phyloP scores from a whole-genome alignment of 2,888 invertebrate genomes.

The Anoplius nigerrimus region DNA sequence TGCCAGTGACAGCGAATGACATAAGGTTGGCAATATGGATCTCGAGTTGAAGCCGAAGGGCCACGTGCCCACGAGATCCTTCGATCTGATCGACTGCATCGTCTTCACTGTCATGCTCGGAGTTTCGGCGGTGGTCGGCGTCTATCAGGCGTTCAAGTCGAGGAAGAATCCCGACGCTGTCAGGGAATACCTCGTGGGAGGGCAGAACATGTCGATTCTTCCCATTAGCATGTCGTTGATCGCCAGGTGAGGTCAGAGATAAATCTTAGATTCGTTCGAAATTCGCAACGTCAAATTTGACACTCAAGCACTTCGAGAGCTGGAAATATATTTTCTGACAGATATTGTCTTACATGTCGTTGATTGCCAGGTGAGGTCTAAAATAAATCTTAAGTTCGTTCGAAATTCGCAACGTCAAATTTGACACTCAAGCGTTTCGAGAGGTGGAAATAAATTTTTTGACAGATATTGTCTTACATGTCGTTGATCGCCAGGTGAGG shows the following conservation, averaged over 20 bases:
- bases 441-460: too few species aligned
- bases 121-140: slow-evolving; percentile 81
- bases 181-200: slow-evolving; percentile 84
- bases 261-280: too few species aligned
- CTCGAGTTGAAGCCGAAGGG: slow-evolving; percentile 3
- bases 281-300: too few species aligned
- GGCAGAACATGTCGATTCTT: slow-evolving; percentile 86
- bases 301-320: too few species aligned
- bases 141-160: slow-evolving; percentile 84
- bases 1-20: neutral
- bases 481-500: slow-evolving; percentile 85
- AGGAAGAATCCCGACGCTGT: slow-evolving; percentile 83
- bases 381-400: too few species aligned
- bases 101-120: slow-evolving; percentile 82
- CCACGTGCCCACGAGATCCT: slow-evolving; percentile 54
- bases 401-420: too few species aligned
- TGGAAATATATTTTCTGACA: too few species aligned
- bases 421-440: too few species aligned
- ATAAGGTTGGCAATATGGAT: neutral
- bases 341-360: too few species aligned
- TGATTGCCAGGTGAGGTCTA: slow-evolving; percentile 82
- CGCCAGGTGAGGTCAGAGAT: slow-evolving; percentile 81
- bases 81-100: slow-evolving; percentile 81
- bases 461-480: too few species aligned
- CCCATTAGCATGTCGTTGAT: slow-evolving; percentile 87